phyloP scores from a whole-genome alignment of 2,888 invertebrate species.

The Eristalis arbustorum region DNA sequence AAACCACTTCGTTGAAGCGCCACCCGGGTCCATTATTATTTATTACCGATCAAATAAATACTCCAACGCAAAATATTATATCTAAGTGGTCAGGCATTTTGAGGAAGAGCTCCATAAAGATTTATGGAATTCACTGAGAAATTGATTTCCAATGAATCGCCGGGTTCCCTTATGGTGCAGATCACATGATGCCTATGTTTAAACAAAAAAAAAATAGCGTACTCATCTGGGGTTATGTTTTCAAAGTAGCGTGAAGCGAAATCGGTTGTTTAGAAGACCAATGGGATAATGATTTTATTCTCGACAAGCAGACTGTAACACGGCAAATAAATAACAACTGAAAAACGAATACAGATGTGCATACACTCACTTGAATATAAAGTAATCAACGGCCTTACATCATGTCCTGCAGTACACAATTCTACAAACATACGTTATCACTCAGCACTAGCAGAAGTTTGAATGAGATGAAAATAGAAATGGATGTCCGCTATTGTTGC shows the following conservation, averaged over 20 bases:
- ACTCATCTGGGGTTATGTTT: neutral
- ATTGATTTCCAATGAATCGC: constrained; percentile 31
- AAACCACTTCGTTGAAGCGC: constrained; percentile 29
- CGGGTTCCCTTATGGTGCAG: neutral
- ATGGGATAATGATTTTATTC: constrained; percentile 28
- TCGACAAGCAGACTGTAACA: constrained; percentile 24
- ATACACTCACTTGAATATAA: constrained; percentile 17
- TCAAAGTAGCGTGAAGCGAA: neutral
- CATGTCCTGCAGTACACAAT: constrained; percentile 33
- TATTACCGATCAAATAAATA: constrained; percentile 57
- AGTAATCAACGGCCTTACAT: constrained; percentile 21
- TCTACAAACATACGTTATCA: constrained; percentile 13
- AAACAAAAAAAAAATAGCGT: neutral
- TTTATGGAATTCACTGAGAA: constrained; percentile 37
- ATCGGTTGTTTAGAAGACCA: neutral
- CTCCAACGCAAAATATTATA: constrained; percentile 22
- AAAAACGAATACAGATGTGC: neutral
- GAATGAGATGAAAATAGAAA: constrained; percentile 32
- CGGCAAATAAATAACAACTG: constrained; percentile 20
- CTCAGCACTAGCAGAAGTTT: constrained; percentile 8
- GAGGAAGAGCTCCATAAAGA: constrained; percentile 30
- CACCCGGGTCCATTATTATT: constrained; percentile 62
- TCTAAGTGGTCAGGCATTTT: constrained; percentile 43
- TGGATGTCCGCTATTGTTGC: constrained; percentile 23
- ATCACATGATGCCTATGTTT: neutral